phyloP scores from a whole-genome alignment of 2,888 invertebrate species.

The Aromia moschata region DNA sequence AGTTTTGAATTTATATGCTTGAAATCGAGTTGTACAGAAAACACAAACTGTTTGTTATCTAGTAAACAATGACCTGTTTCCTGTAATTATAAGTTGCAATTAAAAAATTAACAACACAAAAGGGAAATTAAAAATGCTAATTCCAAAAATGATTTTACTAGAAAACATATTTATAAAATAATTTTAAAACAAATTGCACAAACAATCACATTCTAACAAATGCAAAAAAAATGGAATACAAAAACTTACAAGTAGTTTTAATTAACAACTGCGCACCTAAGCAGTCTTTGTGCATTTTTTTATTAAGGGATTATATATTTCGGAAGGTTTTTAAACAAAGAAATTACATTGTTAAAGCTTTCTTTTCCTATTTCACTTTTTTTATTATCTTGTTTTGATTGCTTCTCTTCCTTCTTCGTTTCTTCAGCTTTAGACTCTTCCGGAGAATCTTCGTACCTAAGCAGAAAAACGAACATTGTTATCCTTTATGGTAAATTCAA shows the following conservation, averaged over 20 bases:
- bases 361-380: constrained; percentile 18
- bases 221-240: constrained; percentile 17
- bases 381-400: constrained; percentile 58
- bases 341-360: too few relatives aligned
- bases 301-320: background rate
- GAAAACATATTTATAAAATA: constrained; percentile 34
- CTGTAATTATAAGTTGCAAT: background rate
- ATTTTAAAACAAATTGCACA: constrained; percentile 34
- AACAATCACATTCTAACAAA: constrained; percentile 4
- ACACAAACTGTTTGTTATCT: background rate
- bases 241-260: constrained; percentile 10
- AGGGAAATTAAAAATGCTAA: background rate
- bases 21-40: background rate
- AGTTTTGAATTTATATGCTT: background rate
- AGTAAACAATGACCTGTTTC: background rate
- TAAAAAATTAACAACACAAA: background rate
- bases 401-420: constrained; percentile 57
- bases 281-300: constrained; percentile 24
- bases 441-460: constrained; percentile 77
- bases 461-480: constrained; percentile 50
- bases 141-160: constrained; percentile 33
- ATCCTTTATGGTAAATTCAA: too few relatives aligned
- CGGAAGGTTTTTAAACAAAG: constrained; percentile 15
- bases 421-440: constrained; percentile 62
- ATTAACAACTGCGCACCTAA: constrained; percentile 3